These are phyloP conservation scores for Mythimna vitellina DNA, from an alignment of 2,888 invertebrate genomes.

Conservation along the genomic window DNA sequence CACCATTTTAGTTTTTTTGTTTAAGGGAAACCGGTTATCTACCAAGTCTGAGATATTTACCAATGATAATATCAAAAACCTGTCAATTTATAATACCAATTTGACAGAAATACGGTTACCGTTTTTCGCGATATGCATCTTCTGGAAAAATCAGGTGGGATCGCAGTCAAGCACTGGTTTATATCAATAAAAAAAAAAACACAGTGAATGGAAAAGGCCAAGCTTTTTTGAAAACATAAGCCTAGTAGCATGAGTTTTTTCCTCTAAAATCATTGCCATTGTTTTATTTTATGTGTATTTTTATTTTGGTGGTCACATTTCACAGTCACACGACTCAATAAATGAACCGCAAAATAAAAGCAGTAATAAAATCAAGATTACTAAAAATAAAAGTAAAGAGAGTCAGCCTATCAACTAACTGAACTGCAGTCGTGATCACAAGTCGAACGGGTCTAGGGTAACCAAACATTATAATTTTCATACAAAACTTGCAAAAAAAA, in stretches of 20 bases:
- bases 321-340: conserved; percentile 11
- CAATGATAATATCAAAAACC: conserved; percentile 30
- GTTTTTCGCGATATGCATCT: conserved; percentile 31
- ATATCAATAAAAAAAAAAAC: too few relatives aligned
- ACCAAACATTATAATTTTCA: conserved; percentile 20
- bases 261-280: not conserved
- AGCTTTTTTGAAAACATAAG: not conserved
- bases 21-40: conserved; percentile 12
- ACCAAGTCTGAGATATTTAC: conserved; percentile 22
- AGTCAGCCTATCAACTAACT: conserved; percentile 20
- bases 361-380: conserved; percentile 12
- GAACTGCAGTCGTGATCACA: conserved; percentile 54
- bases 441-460: conserved; percentile 34
- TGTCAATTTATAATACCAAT: conserved; percentile 16
- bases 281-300: not conserved
- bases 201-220: not conserved
- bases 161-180: too few relatives aligned
- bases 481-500: not conserved
- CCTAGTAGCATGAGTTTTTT: too few relatives aligned
- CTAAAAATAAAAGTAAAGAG: conserved; percentile 30
- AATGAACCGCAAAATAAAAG: conserved; percentile 24
- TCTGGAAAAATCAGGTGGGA: conserved; percentile 27
- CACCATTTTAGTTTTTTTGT: not conserved
- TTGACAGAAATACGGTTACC: conserved; percentile 22
- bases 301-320: not conserved